Conservation (phyloP, 1,140 invertebrate species). For the Phortica variegata region DNA sequence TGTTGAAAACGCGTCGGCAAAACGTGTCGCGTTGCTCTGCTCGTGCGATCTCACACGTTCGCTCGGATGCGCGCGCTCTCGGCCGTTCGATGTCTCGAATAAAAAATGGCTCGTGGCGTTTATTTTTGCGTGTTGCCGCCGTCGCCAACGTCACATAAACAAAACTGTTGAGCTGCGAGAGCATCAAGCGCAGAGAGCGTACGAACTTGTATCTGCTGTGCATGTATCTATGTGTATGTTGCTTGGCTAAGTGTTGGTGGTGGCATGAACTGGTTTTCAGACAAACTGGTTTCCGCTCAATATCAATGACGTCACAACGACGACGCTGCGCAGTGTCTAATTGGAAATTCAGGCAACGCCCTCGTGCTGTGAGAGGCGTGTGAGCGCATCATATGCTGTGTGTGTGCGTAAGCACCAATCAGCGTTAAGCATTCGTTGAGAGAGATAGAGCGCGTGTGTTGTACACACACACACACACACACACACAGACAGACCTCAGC, state of each 20-base stretch:
- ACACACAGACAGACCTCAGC: neutral
- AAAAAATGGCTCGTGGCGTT: slow-evolving; percentile 31
- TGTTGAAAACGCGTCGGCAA: slow-evolving; percentile 48
- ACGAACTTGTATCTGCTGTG: neutral
- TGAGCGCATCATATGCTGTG: too few relatives aligned
- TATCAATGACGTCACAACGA: slow-evolving; percentile 37
- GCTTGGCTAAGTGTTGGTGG: slow-evolving; percentile 7
- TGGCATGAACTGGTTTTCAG: slow-evolving; percentile 26
- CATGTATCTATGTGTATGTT: neutral
- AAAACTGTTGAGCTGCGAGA: too few relatives aligned
- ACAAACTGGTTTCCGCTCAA: slow-evolving; percentile 13
- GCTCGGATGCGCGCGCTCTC: slow-evolving; percentile 1
- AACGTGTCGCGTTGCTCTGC: slow-evolving; percentile 22
- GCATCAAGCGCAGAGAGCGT: too few relatives aligned
- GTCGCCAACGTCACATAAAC: too few relatives aligned
- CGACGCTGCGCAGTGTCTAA: slow-evolving; percentile 29
- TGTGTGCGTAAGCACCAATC: slow-evolving; percentile 13
- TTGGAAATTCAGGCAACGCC: slow-evolving; percentile 21
- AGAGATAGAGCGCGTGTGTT: too few relatives aligned
- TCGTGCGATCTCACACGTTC: slow-evolving; percentile 14
- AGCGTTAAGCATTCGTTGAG: slow-evolving; percentile 8
- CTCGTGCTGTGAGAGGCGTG: slow-evolving; percentile 25
- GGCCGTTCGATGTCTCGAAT: slow-evolving; percentile 4
- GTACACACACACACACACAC: neutral
- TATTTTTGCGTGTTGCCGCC: slow-evolving; percentile 1